Base-by-base conservation (phyloP, 2,888 invertebrate genomes). In the Cyclophora punctaria region DNA sequence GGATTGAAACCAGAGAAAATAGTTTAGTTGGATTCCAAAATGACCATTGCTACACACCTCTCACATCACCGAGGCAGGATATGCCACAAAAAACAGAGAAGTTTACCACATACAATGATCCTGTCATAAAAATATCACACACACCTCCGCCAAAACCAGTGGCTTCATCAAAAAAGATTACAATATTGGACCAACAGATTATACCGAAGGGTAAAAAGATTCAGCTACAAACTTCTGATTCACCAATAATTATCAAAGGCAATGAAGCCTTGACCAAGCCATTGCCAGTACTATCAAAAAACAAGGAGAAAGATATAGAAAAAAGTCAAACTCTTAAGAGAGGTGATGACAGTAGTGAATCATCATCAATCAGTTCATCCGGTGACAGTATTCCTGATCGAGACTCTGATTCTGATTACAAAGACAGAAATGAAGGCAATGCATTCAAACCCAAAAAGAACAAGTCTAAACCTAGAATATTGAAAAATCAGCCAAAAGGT, bases 31-130 rank as follows among this genome's bases (percentile, higher is more conserved):
- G 93, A 3, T 91, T 93, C 62, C 91, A 91, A 67, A 91, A 95
- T 83, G 95, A 95, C 75, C 95, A 96, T 70, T 95, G 95, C 70
- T 95, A 95, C 62, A 95, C 95, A 45, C 90, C 92, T 45, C 89
- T 92, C 41, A 92, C 90, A 40, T 93, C 93, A 51, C 92, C 93
- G 37, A 90, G 90, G 64, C 91, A 90, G 66, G 75, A 71, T 50
- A 46, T 73, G 55, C 77, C 84, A 52, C 80, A 80, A 57, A 71
- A 65, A 50, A 80, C 60, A 70, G 85, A 84, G 35, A 71, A 60
- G 55, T 73, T 74, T 56, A 54, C 73, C 49, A 66, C 69, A 41
- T 87, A 76, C 75, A 78, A 83, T 70, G 86, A 89, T 56, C 82
- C 87, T 7, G 73, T 86, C 51, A 80, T 87, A 70, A 81, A 88